Percentiles rank a stretch among this genome's conserved stretches.
Conservation (phyloP, 2,888 invertebrate species). For the Tetranychus truncatus region DNA sequence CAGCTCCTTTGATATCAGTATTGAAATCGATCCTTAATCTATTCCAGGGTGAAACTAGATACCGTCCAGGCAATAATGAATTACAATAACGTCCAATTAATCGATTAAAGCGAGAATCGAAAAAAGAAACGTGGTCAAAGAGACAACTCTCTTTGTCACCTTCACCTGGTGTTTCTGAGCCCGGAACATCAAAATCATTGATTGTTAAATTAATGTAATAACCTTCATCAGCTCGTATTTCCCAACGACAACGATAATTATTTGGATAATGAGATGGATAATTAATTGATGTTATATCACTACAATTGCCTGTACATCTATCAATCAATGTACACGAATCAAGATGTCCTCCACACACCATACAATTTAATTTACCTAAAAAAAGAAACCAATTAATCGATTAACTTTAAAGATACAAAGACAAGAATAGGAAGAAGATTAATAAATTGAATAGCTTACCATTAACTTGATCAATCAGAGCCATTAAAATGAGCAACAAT, state of each 20-base stretch:
- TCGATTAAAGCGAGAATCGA: conserved; percentile 27
- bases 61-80: conserved; percentile 25
- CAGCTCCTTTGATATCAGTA: conserved; percentile 27
- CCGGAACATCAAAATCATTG: conserved; percentile 29
- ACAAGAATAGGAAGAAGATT: neutral
- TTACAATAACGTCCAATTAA: conserved; percentile 29
- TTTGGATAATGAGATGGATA: conserved; percentile 16
- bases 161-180: neutral
- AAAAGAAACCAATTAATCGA: too few species aligned
- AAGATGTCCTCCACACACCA: neutral
- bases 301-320: neutral
- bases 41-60: conserved; percentile 29
- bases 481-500: neutral
- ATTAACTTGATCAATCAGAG: neutral
- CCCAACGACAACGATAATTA: conserved; percentile 29
- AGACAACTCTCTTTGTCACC: conserved; percentile 23
- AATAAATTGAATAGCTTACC: neutral
- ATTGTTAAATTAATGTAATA: conserved; percentile 29
- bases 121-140: conserved; percentile 29
- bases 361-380: neutral
- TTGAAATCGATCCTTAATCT: conserved; percentile 28
- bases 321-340: neutral
- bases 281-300: neutral
- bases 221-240: conserved; percentile 27
- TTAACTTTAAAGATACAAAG: neutral